Evolutionary conservation across 2,797 vertebrate species (phyloP).

Genomic region (Lacerta viridis): DNA sequence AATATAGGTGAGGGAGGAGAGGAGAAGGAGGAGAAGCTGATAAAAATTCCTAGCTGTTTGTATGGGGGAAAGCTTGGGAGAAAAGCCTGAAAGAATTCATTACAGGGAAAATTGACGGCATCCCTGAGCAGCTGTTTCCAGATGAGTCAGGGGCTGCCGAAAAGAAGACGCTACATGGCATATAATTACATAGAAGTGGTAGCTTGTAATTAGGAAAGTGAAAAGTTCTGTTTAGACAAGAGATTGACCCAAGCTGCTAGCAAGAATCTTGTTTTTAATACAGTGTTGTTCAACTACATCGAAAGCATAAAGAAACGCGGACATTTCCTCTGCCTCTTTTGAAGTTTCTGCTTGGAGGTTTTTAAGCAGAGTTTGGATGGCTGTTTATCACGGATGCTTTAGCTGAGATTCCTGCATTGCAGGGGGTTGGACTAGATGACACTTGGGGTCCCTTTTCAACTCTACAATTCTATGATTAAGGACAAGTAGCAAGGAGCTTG

Average conservation of each 20-base stretch:
- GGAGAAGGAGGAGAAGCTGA: background rate
- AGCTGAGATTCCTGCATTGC: too few relatives aligned
- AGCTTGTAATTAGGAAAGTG: conserved; percentile 28
- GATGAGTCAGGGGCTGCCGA: conserved; percentile 13
- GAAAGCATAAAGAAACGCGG: background rate
- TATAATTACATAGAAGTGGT: conserved; percentile 2
- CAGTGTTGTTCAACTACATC: background rate
- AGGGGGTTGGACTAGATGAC: too few relatives aligned
- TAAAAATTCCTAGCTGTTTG: background rate
- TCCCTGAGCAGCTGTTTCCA: conserved; percentile 16
- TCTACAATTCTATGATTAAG: background rate
- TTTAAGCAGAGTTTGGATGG: too few relatives aligned
- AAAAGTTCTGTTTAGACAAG: conserved; percentile 3
- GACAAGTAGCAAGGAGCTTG: too few relatives aligned
- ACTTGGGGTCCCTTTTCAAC: too few relatives aligned
- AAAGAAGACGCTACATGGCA: background rate
- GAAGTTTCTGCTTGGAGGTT: background rate
- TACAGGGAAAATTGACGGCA: background rate
- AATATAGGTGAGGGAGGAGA: background rate
- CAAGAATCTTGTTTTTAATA: background rate
- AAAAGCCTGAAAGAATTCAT: background rate
- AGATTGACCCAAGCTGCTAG: background rate
- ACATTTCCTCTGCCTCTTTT: background rate
- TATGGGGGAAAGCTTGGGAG: background rate
- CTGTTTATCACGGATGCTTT: too few relatives aligned